Evolutionary conservation across 2,888 invertebrate species (phyloP).

Genomic region (Apomyelois bistriatella): DNA sequence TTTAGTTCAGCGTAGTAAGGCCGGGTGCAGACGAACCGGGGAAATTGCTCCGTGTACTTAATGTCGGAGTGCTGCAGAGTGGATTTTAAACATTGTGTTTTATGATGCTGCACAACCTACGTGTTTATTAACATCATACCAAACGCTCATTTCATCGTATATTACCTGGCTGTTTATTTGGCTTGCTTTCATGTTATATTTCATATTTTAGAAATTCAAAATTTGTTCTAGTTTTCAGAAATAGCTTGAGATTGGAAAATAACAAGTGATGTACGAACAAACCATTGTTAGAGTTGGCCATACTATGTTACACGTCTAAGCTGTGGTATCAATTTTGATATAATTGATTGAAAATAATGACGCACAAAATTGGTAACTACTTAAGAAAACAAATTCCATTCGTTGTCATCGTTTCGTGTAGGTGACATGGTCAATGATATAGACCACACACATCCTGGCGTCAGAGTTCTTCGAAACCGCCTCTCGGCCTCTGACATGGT

Average conservation of each 20-base stretch:
- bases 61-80: slow-evolving; percentile 38
- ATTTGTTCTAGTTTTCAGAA: background rate
- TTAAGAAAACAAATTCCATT: no score
- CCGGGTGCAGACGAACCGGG: slow-evolving; percentile 52
- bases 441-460: no score
- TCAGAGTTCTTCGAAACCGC: no score
- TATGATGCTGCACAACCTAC: slow-evolving; percentile 30
- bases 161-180: slow-evolving; percentile 8
- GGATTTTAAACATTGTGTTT: slow-evolving; percentile 58
- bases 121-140: slow-evolving; percentile 16
- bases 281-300: no score
- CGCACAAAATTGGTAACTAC: no score
- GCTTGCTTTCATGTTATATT: background rate
- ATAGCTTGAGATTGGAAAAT: background rate
- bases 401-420: no score
- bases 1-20: slow-evolving; percentile 42
- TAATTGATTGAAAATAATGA: no score
- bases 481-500: no score
- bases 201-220: background rate
- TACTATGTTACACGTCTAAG: no score
- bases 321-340: no score
- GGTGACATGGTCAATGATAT: no score
- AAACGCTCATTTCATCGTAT: slow-evolving; percentile 5
- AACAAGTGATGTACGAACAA: no score
- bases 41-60: slow-evolving; percentile 57